Conservation (phyloP, 1,140 invertebrate genomes). For the Drosophila miranda region DNA sequence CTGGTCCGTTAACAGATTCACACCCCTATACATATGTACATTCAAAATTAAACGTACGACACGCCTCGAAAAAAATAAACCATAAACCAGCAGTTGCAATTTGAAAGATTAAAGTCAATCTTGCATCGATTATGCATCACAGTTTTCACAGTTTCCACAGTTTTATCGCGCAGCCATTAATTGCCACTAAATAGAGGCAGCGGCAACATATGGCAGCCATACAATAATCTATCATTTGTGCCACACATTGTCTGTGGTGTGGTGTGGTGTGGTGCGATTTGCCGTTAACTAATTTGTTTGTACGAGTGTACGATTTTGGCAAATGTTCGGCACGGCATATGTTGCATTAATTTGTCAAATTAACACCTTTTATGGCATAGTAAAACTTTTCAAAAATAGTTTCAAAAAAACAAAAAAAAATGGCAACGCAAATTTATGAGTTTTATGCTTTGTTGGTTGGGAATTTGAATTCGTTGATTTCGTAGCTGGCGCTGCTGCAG, state of each 20-base stretch:
- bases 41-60: constrained; percentile 3
- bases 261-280: too few relatives aligned
- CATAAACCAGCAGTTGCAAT: constrained; percentile 30
- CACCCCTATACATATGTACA: too few relatives aligned
- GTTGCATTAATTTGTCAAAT: constrained; percentile 76
- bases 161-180: constrained; percentile 44
- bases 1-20: too few relatives aligned
- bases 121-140: constrained; percentile 37
- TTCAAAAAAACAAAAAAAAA: constrained; percentile 43
- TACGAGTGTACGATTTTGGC: constrained; percentile 40
- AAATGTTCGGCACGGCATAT: constrained; percentile 29
- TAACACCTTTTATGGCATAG: constrained; percentile 67
- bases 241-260: constrained; percentile 20
- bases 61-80: constrained; percentile 25
- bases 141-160: constrained; percentile 8
- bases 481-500: constrained; percentile 10
- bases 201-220: constrained; percentile 30
- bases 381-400: constrained; percentile 62
- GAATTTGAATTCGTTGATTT: constrained; percentile 33
- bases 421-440: constrained; percentile 68
- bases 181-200: constrained; percentile 15
- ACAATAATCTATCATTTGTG: constrained; percentile 15
- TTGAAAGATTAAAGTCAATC: constrained; percentile 27
- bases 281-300: constrained; percentile 55
- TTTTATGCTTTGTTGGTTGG: constrained; percentile 35